Conservation (phyloP, 2,797 vertebrate species). For the Selene dorsalis region DNA sequence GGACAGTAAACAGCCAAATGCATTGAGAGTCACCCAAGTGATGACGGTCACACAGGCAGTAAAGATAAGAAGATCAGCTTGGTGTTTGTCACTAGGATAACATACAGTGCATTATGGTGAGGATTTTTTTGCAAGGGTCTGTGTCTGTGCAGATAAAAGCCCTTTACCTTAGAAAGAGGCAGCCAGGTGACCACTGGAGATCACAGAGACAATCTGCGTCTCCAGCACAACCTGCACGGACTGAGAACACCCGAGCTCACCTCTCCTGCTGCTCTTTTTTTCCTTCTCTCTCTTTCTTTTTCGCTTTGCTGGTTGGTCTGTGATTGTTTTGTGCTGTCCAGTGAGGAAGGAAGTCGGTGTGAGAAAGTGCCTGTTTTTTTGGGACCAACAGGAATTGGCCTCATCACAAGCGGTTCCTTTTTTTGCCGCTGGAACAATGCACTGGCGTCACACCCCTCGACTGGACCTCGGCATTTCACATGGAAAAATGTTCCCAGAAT, state of each 20-base stretch:
- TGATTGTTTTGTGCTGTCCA: constrained; percentile 87
- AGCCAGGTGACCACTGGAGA: constrained; percentile 57
- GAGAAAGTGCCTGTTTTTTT: constrained; percentile 90
- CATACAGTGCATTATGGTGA: constrained; percentile 39
- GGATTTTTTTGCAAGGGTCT: constrained; percentile 42
- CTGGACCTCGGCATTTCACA: constrained; percentile 87
- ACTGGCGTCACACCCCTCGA: constrained; percentile 88
- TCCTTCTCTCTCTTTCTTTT: constrained; percentile 71
- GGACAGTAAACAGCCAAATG: constrained; percentile 50
- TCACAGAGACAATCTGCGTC: constrained; percentile 40
- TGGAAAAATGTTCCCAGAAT: constrained; percentile 89
- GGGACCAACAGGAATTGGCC: constrained; percentile 88
- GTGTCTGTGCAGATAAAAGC: constrained; percentile 68
- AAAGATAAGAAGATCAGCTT: constrained; percentile 71
- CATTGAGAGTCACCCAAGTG: constrained; percentile 26
- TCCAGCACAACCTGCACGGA: constrained; percentile 57
- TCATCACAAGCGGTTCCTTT: constrained; percentile 89
- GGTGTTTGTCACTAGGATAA: constrained; percentile 47
- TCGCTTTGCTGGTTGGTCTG: constrained; percentile 79
- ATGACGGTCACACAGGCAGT: constrained; percentile 56
- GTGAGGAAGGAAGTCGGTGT: constrained; percentile 88
- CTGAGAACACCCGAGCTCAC: constrained; percentile 52
- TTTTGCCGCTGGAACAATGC: constrained; percentile 87
- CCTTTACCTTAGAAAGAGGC: constrained; percentile 45
- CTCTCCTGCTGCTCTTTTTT: constrained; percentile 54